Evolutionary conservation across 2,888 invertebrate genomes (phyloP).

Genomic region (Phytoseiulus persimilis): DNA sequence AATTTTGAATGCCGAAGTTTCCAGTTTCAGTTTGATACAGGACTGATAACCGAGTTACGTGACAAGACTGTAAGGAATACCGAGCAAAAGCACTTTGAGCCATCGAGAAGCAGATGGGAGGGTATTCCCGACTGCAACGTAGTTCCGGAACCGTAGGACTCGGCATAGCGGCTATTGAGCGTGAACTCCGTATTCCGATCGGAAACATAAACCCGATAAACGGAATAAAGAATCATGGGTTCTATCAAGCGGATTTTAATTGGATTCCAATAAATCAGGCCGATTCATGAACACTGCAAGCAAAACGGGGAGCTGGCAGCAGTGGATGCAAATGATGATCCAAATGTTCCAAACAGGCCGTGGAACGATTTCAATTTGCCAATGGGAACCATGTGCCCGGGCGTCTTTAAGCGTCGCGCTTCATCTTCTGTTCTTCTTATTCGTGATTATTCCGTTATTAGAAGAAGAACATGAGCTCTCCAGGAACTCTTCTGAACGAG

Average conservation of each 20-base stretch:
- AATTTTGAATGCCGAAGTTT: too few species aligned
- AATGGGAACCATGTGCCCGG: not conserved
- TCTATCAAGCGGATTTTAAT: not conserved
- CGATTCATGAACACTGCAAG: not conserved
- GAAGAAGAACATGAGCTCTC: not conserved
- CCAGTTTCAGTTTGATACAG: too few species aligned
- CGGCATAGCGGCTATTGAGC: too few species aligned
- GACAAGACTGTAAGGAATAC: too few species aligned
- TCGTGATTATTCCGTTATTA: not conserved
- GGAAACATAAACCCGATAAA: too few species aligned
- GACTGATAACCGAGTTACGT: too few species aligned
- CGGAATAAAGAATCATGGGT: not conserved
- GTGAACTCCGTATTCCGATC: too few species aligned
- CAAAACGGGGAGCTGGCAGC: not conserved
- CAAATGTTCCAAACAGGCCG: not conserved
- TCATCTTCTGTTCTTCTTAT: not conserved
- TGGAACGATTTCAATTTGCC: not conserved
- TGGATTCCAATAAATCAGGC: not conserved
- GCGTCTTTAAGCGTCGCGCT: not conserved
- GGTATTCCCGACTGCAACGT: too few species aligned
- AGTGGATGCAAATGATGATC: not conserved
- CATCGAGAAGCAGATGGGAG: too few species aligned
- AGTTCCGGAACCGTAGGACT: too few species aligned
- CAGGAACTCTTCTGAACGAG: not conserved
- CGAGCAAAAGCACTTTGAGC: too few species aligned